Base-by-base conservation (phyloP, 2,113 vertebrate genomes). In the Heterotis niloticus region DNA sequence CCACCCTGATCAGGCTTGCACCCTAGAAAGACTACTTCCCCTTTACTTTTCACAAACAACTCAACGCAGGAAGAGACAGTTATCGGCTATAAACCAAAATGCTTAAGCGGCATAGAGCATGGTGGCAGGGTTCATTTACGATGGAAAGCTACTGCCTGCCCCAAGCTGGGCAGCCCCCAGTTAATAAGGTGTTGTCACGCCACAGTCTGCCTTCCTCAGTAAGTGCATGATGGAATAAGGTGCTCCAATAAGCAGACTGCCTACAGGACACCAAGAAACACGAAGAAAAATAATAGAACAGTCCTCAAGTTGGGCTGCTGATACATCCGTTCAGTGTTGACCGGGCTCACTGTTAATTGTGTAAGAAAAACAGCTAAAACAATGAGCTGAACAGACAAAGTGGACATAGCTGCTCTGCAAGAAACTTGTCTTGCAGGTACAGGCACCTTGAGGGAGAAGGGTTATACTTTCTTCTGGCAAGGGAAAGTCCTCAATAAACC, bases 401-500 rank as follows among this genome's bases (percentile, higher is more conserved):
- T 77, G 14, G 74, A 71, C 59, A 77, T 71, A 18, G 34, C 68
- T 5, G 18, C 56, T 0, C 80, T 77, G n/a, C 80, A 73, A 24
- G 75, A 81, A 26, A 77, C 66, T 18, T 56, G 29, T 28, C 67
- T 26, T 4, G 9, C 67, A 16, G 34, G 1, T 17, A 54, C 68
- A 5, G 59, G 59, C 24, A 72, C 16, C 5, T 17, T 81, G 23
- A 78, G 57, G 17, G 51, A 78, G 67, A 52, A 66, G 26, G 68
- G 73, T 18, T 72, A 66, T n/a, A 80, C 75, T 0, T 80, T 80
- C 66, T 80, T 62, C 56, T 77, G 74, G 56, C 65, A 80, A 29
- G 56, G 56, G 26, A 69, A 80, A 17, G 44, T 17, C 3, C 5
- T 71, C 16, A 65, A 76, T 0, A n/a, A 80, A 4, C 26, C 16